A percentile compares a stretch with the other conserved stretches of the same genome.
Conservation (phyloP, 2,888 invertebrate genomes). For the Tineola bisselliella region DNA sequence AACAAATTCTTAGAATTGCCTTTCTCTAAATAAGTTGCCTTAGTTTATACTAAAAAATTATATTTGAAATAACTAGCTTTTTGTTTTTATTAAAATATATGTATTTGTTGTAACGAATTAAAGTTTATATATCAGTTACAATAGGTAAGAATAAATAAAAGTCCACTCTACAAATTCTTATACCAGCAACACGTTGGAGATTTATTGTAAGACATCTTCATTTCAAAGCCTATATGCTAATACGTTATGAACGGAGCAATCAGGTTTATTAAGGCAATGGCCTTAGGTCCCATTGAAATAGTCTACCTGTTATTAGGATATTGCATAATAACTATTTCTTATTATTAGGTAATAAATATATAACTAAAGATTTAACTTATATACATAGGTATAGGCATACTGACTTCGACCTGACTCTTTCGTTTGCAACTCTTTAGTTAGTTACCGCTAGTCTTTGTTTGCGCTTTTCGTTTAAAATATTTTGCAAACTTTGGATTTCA, state of each 20-base stretch:
- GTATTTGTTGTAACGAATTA: no score
- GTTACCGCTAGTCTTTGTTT: slow-evolving; percentile 20
- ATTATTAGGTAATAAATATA: background rate
- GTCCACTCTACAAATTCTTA: slow-evolving; percentile 20
- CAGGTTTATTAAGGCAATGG: slow-evolving; percentile 26
- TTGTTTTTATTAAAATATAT: no score
- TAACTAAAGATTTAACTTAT: background rate
- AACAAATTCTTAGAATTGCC: background rate
- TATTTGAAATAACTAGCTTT: no score
- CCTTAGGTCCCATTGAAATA: slow-evolving; percentile 18
- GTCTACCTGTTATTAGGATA: slow-evolving; percentile 1
- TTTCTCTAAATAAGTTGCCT: background rate
- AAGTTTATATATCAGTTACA: no score
- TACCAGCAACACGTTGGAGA: slow-evolving; percentile 25
- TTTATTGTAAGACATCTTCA: slow-evolving; percentile 40
- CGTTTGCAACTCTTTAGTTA: no score
- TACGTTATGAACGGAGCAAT: slow-evolving; percentile 30
- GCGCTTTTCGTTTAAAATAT: slow-evolving; percentile 56
- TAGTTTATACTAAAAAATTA: no score
- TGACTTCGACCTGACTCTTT: no score
- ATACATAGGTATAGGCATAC: background rate
- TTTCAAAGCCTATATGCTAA: slow-evolving; percentile 35
- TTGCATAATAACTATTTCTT: slow-evolving; percentile 3
- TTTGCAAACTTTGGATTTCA: slow-evolving; percentile 56
- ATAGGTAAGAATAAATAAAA: background rate